Evolutionary conservation across 2,113 vertebrate species (phyloP).

Genomic region (Dolichotis patagonum): DNA sequence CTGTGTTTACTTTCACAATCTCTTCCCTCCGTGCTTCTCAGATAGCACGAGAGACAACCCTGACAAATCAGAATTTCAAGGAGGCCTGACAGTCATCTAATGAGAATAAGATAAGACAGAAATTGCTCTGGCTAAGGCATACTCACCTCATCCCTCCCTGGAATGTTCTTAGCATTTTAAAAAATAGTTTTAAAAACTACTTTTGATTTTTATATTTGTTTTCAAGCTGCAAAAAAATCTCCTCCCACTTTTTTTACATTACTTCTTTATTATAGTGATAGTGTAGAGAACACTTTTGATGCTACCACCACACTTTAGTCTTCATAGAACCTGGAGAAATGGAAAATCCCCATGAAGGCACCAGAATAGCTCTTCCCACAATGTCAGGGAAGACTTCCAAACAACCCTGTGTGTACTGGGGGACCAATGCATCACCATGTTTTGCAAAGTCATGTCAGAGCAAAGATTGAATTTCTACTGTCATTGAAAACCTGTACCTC

Average conservation of each 20-base stretch:
- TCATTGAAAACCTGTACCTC: background rate
- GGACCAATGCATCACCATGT: background rate
- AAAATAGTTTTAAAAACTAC: background rate
- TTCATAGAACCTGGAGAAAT: background rate
- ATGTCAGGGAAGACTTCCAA: background rate
- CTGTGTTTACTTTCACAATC: background rate
- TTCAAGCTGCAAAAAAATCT: background rate
- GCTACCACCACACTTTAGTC: background rate
- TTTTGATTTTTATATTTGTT: background rate
- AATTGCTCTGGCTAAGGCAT: background rate
- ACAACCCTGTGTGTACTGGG: background rate
- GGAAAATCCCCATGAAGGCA: background rate
- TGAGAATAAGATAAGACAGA: constrained; percentile 18
- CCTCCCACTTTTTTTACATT: background rate
- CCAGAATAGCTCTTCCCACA: background rate
- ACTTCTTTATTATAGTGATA: background rate
- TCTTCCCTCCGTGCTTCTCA: constrained; percentile 6
- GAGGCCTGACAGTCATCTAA: constrained; percentile 24
- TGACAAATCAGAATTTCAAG: constrained; percentile 47
- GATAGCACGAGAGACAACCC: background rate
- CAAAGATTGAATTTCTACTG: background rate
- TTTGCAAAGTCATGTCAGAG: background rate
- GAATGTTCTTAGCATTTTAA: background rate
- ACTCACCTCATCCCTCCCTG: background rate
- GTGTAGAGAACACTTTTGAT: background rate